Evolutionary conservation across 2,797 vertebrate genomes (phyloP).

Genomic region (Etheostoma perlongum): DNA sequence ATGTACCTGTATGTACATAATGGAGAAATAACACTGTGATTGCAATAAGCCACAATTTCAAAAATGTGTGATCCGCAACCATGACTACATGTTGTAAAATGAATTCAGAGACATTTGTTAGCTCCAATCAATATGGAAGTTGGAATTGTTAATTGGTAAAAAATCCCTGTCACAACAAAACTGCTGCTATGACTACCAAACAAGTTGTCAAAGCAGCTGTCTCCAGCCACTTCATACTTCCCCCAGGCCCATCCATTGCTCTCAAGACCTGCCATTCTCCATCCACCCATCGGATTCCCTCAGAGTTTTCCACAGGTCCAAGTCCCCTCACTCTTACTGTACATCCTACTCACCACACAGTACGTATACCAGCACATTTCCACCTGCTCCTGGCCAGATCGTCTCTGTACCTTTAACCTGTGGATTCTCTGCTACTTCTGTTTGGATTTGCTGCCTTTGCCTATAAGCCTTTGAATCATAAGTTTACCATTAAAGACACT

Average conservation of each 20-base stretch:
- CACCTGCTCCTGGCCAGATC: neutral
- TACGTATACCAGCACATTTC: too few relatives aligned
- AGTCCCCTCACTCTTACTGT: neutral
- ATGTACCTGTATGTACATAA: neutral
- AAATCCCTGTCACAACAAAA: neutral
- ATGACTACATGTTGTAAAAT: neutral
- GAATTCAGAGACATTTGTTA: neutral
- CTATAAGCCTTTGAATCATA: neutral
- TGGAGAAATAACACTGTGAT: conserved; percentile 8
- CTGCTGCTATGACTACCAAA: neutral
- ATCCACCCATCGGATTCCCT: neutral
- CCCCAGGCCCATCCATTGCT: neutral
- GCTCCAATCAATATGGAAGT: neutral
- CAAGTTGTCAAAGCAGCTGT: neutral
- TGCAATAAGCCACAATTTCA: neutral
- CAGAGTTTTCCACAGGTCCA: neutral
- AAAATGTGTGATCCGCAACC: conserved; percentile 6
- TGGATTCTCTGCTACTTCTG: neutral
- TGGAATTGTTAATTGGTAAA: neutral
- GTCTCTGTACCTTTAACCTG: neutral
- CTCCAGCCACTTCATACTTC: neutral
- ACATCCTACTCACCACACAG: too few relatives aligned
- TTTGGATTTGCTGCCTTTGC: neutral
- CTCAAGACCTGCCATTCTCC: neutral
- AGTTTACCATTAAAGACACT: conserved; percentile 7